Percentiles rank a stretch among this genome's conserved stretches.
These are phyloP conservation scores for Prionace glauca DNA, from an alignment of 2,797 vertebrate species.

Conservation along the genomic window DNA sequence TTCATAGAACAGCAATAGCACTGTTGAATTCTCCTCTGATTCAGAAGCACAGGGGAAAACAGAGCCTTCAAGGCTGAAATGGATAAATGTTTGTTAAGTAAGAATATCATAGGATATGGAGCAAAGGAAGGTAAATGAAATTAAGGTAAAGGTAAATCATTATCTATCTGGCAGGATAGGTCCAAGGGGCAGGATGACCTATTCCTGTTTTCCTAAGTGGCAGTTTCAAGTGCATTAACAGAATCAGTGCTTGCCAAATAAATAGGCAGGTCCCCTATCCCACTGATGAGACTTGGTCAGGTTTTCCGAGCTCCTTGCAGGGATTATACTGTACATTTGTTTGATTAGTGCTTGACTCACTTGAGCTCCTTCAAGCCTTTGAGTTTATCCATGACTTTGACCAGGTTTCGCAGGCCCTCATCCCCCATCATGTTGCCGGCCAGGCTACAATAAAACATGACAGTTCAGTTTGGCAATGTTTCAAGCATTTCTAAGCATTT, in stretches of 20 bases:
- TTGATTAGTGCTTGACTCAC: neutral
- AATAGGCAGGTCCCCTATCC: neutral
- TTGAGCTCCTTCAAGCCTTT: conserved; percentile 15
- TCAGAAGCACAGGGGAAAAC: no score
- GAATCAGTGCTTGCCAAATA: neutral
- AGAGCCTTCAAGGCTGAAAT: no score
- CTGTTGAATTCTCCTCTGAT: neutral
- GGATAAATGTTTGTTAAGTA: no score
- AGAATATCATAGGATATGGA: no score
- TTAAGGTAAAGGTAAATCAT: no score
- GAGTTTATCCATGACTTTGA: neutral
- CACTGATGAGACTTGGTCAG: neutral
- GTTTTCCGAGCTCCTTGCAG: neutral
- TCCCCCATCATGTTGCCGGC: neutral
- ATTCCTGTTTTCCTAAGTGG: no score
- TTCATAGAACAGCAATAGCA: no score
- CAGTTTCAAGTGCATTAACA: neutral
- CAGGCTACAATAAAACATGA: neutral
- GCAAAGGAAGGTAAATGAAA: no score
- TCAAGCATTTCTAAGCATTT: neutral
- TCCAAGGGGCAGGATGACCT: no score
- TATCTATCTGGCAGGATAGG: no score
- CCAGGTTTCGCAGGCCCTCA: neutral
- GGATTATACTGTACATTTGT: neutral
- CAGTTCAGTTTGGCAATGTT: neutral